Conservation (phyloP, 2,888 invertebrate species). For the Drosophila setosimentum region DNA sequence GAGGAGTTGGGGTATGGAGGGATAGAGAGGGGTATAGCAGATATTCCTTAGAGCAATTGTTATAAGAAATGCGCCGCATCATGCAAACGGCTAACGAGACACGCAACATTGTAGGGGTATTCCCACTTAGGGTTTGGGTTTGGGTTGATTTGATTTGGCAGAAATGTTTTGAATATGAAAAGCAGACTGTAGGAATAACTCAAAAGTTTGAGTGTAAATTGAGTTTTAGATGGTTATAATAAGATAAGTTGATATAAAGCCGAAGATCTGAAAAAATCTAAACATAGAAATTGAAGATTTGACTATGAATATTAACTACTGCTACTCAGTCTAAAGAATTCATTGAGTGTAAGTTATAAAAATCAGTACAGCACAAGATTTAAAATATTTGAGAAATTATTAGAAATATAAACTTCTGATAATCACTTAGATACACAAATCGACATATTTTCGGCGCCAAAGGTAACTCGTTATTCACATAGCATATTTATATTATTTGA, state of each 20-base stretch:
- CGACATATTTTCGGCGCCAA: no score
- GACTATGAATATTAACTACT: neutral
- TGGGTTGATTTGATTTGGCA: constrained; percentile 39
- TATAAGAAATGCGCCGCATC: constrained; percentile 58
- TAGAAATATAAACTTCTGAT: no score
- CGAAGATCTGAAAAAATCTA: neutral
- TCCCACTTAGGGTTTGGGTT: constrained; percentile 6
- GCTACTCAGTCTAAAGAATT: neutral
- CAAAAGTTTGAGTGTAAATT: neutral
- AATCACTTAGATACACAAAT: no score
- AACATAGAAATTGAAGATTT: neutral
- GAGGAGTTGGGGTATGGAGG: constrained; percentile 9
- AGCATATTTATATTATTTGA: no score
- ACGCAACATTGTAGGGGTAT: constrained; percentile 41
- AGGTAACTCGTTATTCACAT: no score
- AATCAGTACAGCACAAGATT: neutral
- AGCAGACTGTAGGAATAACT: neutral
- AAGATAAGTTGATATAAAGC: neutral
- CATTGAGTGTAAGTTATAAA: neutral
- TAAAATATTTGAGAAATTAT: no score
- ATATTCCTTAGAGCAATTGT: constrained; percentile 32
- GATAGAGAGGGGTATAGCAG: constrained; percentile 9
- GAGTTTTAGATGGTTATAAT: neutral
- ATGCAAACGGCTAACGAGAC: constrained; percentile 49
- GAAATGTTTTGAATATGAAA: constrained; percentile 21